phyloP scores from a whole-genome alignment of 2,797 vertebrate genomes.

The Threskiornis aethiopicus region DNA sequence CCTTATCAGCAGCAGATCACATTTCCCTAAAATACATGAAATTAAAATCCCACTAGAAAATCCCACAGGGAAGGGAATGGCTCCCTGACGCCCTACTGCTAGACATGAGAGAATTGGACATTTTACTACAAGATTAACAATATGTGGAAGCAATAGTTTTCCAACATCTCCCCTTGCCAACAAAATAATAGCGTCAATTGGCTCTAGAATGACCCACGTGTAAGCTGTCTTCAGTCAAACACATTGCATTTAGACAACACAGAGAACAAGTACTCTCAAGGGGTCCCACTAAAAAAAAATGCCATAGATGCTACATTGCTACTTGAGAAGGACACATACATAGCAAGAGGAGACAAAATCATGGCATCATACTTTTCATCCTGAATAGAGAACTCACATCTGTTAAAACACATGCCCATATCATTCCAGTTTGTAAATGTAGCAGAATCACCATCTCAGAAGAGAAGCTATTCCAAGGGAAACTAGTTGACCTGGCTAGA shows the following conservation, averaged over 20 bases:
- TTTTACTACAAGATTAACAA: constrained; percentile 44
- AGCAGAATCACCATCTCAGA: not conserved
- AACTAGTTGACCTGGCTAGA: not conserved
- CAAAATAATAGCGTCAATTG: not conserved
- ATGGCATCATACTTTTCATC: not conserved
- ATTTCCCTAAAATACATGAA: constrained; percentile 37
- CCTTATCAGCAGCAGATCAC: constrained; percentile 42
- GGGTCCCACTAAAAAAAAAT: not conserved
- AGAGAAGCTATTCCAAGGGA: not conserved
- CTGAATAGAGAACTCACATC: not conserved
- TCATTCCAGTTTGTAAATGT: not conserved
- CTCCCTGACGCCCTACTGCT: not conserved
- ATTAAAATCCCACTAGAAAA: constrained; percentile 32
- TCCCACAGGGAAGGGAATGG: not conserved
- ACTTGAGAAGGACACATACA: not conserved
- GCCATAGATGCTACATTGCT: not conserved
- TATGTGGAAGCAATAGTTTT: constrained; percentile 56
- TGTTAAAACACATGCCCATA: not conserved
- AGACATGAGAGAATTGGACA: not conserved
- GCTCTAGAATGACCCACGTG: not conserved
- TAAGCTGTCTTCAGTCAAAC: not conserved
- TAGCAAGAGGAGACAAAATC: not conserved
- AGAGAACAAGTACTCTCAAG: not conserved
- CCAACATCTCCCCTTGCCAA: constrained; percentile 15
- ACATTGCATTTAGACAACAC: not conserved